Evolutionary conservation across 2,797 vertebrate species (phyloP), one percentile per base, ranked within the genome.

Genomic region (Austrolebias charrua): DNA sequence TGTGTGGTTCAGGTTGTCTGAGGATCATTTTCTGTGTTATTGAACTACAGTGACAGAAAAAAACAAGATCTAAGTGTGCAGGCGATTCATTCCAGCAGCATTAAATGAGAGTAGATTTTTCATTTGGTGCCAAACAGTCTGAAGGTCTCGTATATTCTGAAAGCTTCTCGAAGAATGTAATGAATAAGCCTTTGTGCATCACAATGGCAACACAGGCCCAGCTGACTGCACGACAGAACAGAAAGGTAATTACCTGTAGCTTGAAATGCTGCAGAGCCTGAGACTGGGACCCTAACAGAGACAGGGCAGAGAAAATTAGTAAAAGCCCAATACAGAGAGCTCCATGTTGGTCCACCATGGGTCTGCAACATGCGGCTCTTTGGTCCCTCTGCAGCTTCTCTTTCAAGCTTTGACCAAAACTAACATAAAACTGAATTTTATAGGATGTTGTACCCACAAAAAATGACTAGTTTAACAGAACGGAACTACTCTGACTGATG

Each of bases 91-190:
- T 58, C 8, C 45, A 62, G 52, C 16, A 63, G 65, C 52, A 63
- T 73, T 35, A 82, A 76, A 75, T 53, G 18, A 80, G 64, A 72
- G 72, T 62, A 69, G 59, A 66, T 83, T 76, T 78, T 72, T 49
- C n/a, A 74, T 80, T 84, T 64, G 70, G 79, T 76, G 71, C 79
- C 79, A 83, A 73, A 72, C 79, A 63, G 79, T 84, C 79, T 87
- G 78, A 80, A 83, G 78, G 79, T 81, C 78, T 82, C 57, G 47
- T 80, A 57, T 63, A 24, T 68, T 79, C 61, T 71, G 69, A 86
- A 78, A 84, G 75, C 66, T 84, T 66, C 71, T 69, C 24, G 47
- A 59, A 69, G 63, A 80, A 51, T 54, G 50, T 81, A 75, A 87
- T 84, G 76, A 84, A 80, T 82, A 77, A 82, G 29, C 71, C 56